Evolutionary conservation across 2,113 vertebrate genomes (phyloP).

Genomic region (Dasypus novemcinctus): DNA sequence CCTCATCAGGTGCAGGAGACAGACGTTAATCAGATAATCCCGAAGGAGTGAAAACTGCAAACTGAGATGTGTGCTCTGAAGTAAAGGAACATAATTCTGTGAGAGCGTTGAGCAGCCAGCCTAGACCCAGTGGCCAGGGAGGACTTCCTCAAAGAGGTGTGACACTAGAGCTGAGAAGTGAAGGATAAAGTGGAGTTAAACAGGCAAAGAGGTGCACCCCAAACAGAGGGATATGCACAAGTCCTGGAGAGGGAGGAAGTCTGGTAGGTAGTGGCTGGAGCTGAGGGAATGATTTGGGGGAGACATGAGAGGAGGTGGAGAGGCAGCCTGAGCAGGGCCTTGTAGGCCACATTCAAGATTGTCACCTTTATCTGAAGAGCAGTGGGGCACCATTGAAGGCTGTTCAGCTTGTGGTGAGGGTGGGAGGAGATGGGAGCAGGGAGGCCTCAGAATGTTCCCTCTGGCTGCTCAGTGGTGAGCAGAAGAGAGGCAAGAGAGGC

Average conservation of each 20-base stretch:
- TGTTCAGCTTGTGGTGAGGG: not conserved
- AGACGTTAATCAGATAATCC: not conserved
- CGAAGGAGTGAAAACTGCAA: not conserved
- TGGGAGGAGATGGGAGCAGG: no score
- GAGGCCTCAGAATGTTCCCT: not conserved
- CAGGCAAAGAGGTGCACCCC: not conserved
- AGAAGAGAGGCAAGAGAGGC: not conserved
- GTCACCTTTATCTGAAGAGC: not conserved
- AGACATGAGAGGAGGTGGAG: not conserved
- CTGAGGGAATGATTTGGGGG: not conserved
- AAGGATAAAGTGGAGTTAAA: not conserved
- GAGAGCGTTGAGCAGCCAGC: not conserved
- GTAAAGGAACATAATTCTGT: not conserved
- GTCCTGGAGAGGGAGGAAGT: not conserved
- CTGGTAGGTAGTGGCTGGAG: not conserved
- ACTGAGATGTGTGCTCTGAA: not conserved
- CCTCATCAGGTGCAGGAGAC: not conserved
- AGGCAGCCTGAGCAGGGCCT: not conserved
- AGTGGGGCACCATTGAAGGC: not conserved
- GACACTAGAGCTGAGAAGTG: not conserved
- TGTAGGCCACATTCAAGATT: not conserved
- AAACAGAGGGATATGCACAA: not conserved
- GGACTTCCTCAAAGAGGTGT: not conserved
- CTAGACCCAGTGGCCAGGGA: not conserved
- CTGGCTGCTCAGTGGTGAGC: not conserved